Base-by-base conservation (phyloP, 53 echinoderm and acorn worm species). In the Zoroaster sp. region DNA sequence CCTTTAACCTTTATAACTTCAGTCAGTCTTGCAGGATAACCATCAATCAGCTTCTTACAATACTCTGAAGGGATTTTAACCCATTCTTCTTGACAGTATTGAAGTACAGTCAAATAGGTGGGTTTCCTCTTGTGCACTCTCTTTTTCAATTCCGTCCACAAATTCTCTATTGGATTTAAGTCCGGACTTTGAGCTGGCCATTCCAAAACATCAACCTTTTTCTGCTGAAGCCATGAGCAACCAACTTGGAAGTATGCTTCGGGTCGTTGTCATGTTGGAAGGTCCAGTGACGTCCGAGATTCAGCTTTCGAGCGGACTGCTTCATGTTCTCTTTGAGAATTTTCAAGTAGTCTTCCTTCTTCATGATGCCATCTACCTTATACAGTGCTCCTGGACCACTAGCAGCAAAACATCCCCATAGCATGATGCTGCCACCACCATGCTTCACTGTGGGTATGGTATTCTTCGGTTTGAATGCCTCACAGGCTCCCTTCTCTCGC, bases 401-500 rank as follows among this genome's bases (percentile, higher is more conserved):
- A 35, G 88, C 21, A 66, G 77, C 46, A 74, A 77, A 88, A 18
- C 88, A 88, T 39, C 66, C 65, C 77, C 77, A 66, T 63, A 77
- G 65, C 40, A 77, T 0, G 66, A 77, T 78, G 69, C 40, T 38
- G 3, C 89, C 89, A 79, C 79, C 70, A 79, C 89, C 89, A 89
- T 89, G 80, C 89, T 88, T 87, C 14, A 87, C 78, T 23, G 88
- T 88, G 15, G 78, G 77, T 35, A 88, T 54, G 51, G 63, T 77
- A 42, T 88, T 88, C 88, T 76, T 88, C 17, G 88, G 86, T 5
- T 86, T 86, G 73, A 52, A 86, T 51, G 53, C 86, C 52, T 72
- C 66, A 10, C 86, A n/a, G n/a, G n/a, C n/a, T n/a, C n/a, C 49
- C 45, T 35, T 72, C 73, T 86, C 38, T 38, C 73, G 45, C 86